Conservation (phyloP, 2,797 vertebrate species). For the Gadopsis marmoratus region DNA sequence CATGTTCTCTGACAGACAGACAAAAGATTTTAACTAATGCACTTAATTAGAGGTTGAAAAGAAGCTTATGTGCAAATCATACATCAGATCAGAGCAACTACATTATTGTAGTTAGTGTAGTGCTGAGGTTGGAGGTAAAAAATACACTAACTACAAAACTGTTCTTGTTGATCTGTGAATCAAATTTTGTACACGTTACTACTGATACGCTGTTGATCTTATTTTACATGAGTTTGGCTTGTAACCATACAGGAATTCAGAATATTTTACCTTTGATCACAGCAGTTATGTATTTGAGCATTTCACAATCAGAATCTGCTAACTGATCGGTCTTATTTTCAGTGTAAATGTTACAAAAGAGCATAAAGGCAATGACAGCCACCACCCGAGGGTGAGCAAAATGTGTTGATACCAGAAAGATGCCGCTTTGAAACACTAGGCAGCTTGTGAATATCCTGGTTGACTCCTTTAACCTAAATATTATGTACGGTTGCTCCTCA, state of each 20-base stretch:
- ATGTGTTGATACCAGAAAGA: too few relatives aligned
- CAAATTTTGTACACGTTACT: neutral
- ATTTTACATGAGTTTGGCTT: neutral
- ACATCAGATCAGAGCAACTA: neutral
- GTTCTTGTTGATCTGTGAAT: neutral
- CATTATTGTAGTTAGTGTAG: neutral
- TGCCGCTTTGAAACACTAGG: too few relatives aligned
- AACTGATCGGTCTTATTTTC: neutral
- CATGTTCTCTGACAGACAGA: neutral
- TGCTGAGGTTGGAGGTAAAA: neutral
- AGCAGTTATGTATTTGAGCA: neutral
- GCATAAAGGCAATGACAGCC: neutral
- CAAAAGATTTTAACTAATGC: too few relatives aligned
- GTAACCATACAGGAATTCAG: neutral
- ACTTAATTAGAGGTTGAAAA: neutral
- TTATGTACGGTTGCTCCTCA: too few relatives aligned
- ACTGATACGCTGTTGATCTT: too few relatives aligned
- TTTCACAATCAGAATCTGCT: neutral
- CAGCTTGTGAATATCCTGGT: too few relatives aligned
- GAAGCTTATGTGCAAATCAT: neutral
- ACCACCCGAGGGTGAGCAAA: neutral
- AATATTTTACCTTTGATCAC: neutral
- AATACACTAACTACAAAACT: neutral
- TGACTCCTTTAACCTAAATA: neutral
- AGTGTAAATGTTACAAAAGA: slow-evolving; percentile 1